phyloP scores from a whole-genome alignment of 2,888 invertebrate genomes.

The Lacanobia wlatinum region DNA sequence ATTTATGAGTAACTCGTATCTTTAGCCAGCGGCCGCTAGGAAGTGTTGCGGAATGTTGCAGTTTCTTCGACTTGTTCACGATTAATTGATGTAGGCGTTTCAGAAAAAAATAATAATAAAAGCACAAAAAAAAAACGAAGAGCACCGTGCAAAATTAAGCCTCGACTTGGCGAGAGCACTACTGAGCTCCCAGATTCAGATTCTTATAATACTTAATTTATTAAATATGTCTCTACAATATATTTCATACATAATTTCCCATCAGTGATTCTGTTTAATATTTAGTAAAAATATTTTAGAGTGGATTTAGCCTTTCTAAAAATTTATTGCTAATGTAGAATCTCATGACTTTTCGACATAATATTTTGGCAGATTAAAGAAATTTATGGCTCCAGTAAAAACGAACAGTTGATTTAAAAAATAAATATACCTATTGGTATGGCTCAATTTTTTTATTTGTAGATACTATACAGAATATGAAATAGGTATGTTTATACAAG shows the following conservation, averaged over 20 bases:
- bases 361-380: slow-evolving; percentile 34
- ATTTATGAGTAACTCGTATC: slow-evolving; percentile 81
- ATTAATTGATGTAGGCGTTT: slow-evolving; percentile 9
- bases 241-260: background rate
- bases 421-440: background rate
- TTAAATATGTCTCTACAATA: background rate
- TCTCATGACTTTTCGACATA: background rate
- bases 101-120: too few relatives aligned
- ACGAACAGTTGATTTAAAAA: background rate
- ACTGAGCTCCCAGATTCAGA: background rate
- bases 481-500: too few relatives aligned
- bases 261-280: background rate
- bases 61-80: slow-evolving; percentile 49
- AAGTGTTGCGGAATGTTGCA: slow-evolving; percentile 72
- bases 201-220: background rate
- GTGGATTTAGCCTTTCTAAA: background rate
- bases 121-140: background rate
- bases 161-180: too few relatives aligned
- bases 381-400: slow-evolving; percentile 21
- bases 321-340: background rate
- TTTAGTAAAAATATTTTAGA: too few relatives aligned
- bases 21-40: slow-evolving; percentile 74
- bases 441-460: background rate
- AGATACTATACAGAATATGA: too few relatives aligned
- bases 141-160: background rate